Evolutionary conservation across 2,797 vertebrate species (phyloP), one percentile per base, ranked within the genome.

Genomic region (Sarcophilus harrisii): DNA sequence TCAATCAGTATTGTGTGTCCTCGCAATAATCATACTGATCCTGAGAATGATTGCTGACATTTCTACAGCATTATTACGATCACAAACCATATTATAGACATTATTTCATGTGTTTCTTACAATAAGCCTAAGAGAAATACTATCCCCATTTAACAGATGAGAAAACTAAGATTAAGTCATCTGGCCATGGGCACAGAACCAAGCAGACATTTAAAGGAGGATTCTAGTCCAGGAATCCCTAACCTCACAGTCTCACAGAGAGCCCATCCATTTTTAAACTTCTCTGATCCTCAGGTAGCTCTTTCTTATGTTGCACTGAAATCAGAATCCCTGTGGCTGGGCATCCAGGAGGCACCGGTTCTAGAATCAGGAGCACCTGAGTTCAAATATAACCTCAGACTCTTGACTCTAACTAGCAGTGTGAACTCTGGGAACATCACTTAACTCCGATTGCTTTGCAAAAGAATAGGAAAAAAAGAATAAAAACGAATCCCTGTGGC

Each of bases 401-500:
- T 55, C 54, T 55, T 55, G 54, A 55, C 54, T 55, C 54, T 55
- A 55, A 55, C 10, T 55, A 55, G 54, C 54, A 55, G 54, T 11
- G 54, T 55, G 54, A 55, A 55, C 54, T 55, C 54, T 10, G 54
- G 54, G 54, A 6, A 55, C 54, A 9, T 55, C 54, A 55, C 54
- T 55, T 55, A 55, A 55, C 54, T 55, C 54, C 54, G 8, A 55
- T 55, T 55, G 54, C 54, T 10, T 55, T 55, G 9, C 54, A 55
- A 55, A 54, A 55, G 54, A 55, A 55, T 55, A 55, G 54, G 5
- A 11, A 55, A 55, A 55, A 55, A 55, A 11, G 54, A 54, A 54
- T 6, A 54, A 30, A 58, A 32, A 16, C 0, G 0, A 0, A 58
- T 8, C 38, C 30, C 6, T 0, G 10, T 52, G 60, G 18, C 1